Conservation (phyloP, 2,797 vertebrate species). For the Melanotaenia pygmaea region DNA sequence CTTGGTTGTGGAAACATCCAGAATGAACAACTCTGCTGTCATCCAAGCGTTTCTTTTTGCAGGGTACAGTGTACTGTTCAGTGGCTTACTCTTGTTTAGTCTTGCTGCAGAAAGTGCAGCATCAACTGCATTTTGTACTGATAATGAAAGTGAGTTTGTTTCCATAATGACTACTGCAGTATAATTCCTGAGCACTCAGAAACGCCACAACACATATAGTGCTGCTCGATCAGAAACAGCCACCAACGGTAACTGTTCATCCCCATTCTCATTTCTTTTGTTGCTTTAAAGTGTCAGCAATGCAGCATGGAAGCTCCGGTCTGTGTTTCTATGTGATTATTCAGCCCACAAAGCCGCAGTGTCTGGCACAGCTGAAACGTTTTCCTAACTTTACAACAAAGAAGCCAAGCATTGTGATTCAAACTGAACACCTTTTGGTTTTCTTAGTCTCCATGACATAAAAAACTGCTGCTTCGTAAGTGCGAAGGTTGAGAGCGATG, state of each 20-base stretch:
- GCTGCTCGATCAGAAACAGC: constrained; percentile 21
- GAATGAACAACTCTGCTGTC: not conserved
- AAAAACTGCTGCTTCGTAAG: not conserved
- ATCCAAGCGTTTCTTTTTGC: not conserved
- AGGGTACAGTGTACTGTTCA: not conserved
- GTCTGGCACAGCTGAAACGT: constrained; percentile 10
- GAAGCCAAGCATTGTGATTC: not conserved
- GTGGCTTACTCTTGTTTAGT: constrained; percentile 18
- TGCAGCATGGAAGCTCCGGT: not conserved
- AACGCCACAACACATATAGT: constrained; percentile 1
- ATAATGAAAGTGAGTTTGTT: constrained; percentile 57
- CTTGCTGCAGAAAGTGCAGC: constrained; percentile 34
- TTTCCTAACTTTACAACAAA: constrained; percentile 11
- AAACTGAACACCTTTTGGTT: constrained; percentile 3
- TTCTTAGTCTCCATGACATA: not conserved
- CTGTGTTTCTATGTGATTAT: constrained; percentile 32
- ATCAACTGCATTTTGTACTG: constrained; percentile 54
- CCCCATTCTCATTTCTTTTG: constrained; percentile 35
- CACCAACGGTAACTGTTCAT: not conserved
- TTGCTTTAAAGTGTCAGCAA: constrained; percentile 37
- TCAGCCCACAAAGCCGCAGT: constrained; percentile 23
- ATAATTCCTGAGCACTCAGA: constrained; percentile 22
- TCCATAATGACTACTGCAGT: constrained; percentile 44
- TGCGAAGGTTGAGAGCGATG: constrained; percentile 9
- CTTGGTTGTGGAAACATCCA: too few species aligned